phyloP scores from a whole-genome alignment of 2,113 vertebrate genomes.

The Megaptera novaeangliae region DNA sequence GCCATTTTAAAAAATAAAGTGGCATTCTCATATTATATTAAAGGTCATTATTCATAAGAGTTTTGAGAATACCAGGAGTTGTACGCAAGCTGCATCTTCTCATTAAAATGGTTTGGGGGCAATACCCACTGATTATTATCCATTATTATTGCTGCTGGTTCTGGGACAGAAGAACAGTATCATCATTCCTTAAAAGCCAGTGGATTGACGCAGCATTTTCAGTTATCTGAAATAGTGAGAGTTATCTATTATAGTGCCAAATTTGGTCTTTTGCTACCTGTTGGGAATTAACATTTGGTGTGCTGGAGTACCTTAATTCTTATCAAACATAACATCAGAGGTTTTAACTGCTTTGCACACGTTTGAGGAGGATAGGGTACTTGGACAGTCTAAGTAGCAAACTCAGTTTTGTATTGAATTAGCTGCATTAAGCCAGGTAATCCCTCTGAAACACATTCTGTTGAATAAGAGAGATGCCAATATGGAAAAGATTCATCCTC shows the following conservation, averaged over 20 bases:
- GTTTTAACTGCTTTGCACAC: not conserved
- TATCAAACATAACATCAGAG: not conserved
- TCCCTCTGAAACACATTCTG: not conserved
- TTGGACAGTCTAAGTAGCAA: not conserved
- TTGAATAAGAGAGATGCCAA: not conserved
- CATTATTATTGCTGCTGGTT: not conserved
- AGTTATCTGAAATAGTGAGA: not conserved
- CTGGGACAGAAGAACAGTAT: not conserved
- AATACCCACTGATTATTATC: not conserved
- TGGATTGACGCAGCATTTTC: not conserved
- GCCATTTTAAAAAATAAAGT: not conserved
- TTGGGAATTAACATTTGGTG: not conserved
- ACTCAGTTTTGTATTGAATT: not conserved
- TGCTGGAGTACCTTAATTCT: not conserved
- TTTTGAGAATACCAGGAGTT: slow-evolving; percentile 27
- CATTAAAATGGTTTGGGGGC: not conserved
- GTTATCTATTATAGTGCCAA: not conserved
- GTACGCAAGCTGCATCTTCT: not conserved
- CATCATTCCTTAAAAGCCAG: not conserved
- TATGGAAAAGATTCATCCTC: slow-evolving; percentile 6
- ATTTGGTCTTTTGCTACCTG: not conserved
- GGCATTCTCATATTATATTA: not conserved
- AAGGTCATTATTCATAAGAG: not conserved
- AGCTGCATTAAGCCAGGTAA: not conserved
- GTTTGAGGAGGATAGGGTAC: not conserved